Conservation (phyloP, 2,113 vertebrate genomes). For the Archocentrus centrarchus region DNA sequence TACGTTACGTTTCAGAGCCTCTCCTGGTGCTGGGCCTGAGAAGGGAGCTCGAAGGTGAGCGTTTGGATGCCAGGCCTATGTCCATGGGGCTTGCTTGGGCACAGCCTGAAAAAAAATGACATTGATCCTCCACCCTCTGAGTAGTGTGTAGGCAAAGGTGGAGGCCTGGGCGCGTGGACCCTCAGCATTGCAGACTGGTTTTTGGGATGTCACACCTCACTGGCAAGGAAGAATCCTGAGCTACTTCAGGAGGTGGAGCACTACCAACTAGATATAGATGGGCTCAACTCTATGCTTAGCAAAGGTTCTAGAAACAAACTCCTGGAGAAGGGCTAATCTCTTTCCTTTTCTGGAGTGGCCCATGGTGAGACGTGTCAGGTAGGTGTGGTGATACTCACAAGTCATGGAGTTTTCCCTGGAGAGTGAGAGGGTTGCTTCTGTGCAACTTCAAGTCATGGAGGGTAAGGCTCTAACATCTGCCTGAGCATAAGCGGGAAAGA, state of each 20-base stretch:
- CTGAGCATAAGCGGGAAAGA: no score
- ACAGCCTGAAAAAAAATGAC: no score
- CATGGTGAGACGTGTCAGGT: neutral
- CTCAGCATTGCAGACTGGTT: no score
- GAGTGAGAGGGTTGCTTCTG: no score
- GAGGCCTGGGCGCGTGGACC: no score
- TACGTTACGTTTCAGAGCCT: neutral
- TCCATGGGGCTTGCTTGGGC: no score
- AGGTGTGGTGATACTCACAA: neutral
- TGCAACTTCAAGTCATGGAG: neutral
- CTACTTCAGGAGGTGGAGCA: neutral
- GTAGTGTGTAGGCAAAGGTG: no score
- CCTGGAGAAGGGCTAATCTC: neutral
- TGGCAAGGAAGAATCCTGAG: no score
- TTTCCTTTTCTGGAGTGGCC: neutral
- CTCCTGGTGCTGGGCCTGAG: neutral
- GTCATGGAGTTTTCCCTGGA: neutral
- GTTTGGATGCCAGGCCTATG: no score
- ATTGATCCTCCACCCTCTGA: no score
- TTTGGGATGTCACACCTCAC: no score
- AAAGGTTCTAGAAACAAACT: neutral
- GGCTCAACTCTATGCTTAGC: neutral
- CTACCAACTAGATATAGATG: neutral
- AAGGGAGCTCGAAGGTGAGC: no score
- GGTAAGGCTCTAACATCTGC: neutral